These are phyloP conservation scores for Gallirallus australis DNA, from an alignment of 2,797 vertebrate genomes.

Conservation along the genomic window DNA sequence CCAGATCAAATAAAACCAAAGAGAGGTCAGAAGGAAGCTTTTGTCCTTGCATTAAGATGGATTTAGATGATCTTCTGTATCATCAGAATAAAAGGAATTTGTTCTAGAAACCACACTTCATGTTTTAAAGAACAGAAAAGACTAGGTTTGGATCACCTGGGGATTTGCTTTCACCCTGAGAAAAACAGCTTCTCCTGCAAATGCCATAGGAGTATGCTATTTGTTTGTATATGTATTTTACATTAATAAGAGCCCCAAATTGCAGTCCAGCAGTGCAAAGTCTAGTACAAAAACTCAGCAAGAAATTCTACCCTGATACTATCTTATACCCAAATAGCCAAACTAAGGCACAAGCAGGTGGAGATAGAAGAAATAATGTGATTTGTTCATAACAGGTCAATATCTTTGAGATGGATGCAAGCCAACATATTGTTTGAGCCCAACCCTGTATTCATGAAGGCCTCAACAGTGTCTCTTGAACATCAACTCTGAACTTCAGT, in stretches of 20 bases:
- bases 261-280: neutral
- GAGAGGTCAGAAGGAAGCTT: neutral
- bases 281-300: neutral
- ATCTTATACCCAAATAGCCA: neutral
- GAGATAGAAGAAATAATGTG: neutral
- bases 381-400: neutral
- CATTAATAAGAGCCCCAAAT: neutral
- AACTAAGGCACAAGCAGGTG: neutral
- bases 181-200: neutral
- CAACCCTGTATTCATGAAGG: neutral
- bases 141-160: neutral
- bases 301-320: neutral
- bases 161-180: neutral
- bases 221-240: neutral
- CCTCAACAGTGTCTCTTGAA: neutral
- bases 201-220: neutral
- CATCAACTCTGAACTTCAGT: neutral
- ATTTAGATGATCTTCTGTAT: neutral
- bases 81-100: constrained; percentile 7
- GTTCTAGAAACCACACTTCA: neutral
- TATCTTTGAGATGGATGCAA: neutral
- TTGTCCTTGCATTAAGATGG: neutral
- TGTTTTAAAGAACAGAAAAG: neutral
- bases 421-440: neutral
- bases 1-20: neutral